Base-by-base conservation (phyloP, 1,140 invertebrate species). In the Nylanderia fulva region DNA sequence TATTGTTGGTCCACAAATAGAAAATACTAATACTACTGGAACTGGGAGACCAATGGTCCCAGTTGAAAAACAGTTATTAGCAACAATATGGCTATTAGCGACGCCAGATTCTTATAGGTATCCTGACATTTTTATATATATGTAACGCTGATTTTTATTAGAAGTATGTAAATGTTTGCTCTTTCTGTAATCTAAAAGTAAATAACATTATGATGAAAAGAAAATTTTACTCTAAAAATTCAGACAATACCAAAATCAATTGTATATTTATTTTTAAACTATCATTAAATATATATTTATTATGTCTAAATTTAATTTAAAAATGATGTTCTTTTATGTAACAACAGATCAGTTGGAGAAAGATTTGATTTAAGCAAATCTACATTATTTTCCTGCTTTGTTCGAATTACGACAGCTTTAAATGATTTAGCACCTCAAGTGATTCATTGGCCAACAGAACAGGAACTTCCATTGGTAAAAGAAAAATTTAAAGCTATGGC, bases 401-500 rank as follows among this genome's bases (percentile, higher is more conserved):
- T 45, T 36, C 64, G 64, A 45, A n/a, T 68, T n/a, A 68, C 13
- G 7, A 68, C 7, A 39, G 36, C 21, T 68, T 24, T 66, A 21
- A 13, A 24, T 13, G 33, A 6, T 6, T 15, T 68, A 2, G 36
- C 36, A 21, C 39, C 21, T 45, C n/a, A 68, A 45, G 13, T 68
- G 18, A 68, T 68, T 24, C 15, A 45, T 24, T 68, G 64, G 64
- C 64, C 64, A 68, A 21, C 8, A 15, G 9, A 27, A 68, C 8
- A 15, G 15, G 21, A 68, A 7, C 15, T 68, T 27, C 33, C 36
- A 6, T 2, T 5, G 33, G 27, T 45, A 24, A 68, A 5, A 45
- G 64, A 68, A 15, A 68, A 68, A 68, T 68, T 68, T 68, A 45
- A 68, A 68, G 39, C 9, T 39, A 45, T 68, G 9, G n/a, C n/a